phyloP scores from a whole-genome alignment of 2,797 vertebrate genomes.

The Sorex maritimensis region DNA sequence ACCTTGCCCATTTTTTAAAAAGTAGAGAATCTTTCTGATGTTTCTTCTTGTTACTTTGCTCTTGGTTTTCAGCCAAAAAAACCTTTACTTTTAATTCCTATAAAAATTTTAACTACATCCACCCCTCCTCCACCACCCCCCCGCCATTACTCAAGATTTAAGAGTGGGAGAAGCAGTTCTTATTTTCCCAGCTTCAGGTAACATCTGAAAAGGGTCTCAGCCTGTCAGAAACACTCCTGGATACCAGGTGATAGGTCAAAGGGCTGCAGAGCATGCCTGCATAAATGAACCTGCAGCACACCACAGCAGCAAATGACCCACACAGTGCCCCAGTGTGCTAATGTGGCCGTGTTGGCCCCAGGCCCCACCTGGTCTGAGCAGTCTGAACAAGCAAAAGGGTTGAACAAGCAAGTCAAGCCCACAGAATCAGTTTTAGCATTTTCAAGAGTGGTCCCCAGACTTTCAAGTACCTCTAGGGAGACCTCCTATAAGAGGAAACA shows the following conservation, averaged over 20 bases:
- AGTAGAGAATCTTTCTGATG: neutral
- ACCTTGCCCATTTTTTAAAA: neutral
- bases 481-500: too few species aligned
- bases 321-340: neutral
- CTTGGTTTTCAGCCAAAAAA: slow-evolving; percentile 15
- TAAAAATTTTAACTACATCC: too few species aligned
- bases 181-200: neutral
- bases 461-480: too few species aligned
- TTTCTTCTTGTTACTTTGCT: neutral
- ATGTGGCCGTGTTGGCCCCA: neutral
- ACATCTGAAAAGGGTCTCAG: neutral
- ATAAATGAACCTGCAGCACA: neutral
- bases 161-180: neutral
- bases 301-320: neutral
- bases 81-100: too few species aligned
- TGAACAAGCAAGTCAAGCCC: too few species aligned
- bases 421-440: too few species aligned
- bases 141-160: neutral
- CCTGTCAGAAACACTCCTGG: neutral
- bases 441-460: too few species aligned
- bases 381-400: too few species aligned
- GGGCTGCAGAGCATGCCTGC: neutral
- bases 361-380: too few species aligned
- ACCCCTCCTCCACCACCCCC: neutral
- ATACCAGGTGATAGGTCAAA: neutral